These are phyloP conservation scores for Ceyx erithaca DNA, from an alignment of 2,797 vertebrate species.

Conservation along the genomic window DNA sequence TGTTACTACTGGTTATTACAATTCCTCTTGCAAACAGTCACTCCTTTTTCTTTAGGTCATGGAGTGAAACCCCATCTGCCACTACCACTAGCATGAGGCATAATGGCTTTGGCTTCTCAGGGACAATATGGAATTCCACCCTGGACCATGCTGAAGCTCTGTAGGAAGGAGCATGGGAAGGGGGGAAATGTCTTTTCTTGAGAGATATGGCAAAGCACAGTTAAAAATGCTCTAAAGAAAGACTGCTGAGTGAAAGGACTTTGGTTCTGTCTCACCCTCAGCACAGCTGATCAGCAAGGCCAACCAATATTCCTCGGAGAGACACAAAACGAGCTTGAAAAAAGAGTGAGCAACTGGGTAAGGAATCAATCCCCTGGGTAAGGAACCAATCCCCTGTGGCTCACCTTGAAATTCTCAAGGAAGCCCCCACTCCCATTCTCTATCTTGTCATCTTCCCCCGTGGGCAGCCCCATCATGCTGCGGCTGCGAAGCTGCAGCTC, in stretches of 20 bases:
- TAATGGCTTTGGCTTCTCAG: not conserved
- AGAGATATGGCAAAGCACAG: not conserved
- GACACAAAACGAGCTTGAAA: not conserved
- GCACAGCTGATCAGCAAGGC: not conserved
- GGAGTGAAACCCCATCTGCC: not conserved
- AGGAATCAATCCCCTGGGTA: not conserved
- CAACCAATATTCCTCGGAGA: not conserved
- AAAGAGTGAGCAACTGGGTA: not conserved
- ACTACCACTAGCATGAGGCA: not conserved
- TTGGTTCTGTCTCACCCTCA: not conserved
- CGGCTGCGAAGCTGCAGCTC: constrained; percentile 91
- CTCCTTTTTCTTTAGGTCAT: not conserved
- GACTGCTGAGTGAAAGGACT: not conserved
- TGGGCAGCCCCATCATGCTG: constrained; percentile 90
- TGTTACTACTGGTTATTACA: not conserved
- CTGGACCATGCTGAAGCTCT: not conserved
- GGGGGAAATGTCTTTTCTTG: not conserved
- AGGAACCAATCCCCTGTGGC: not conserved
- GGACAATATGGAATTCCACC: not conserved
- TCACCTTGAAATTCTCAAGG: constrained; percentile 94
- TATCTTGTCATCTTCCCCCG: constrained; percentile 86
- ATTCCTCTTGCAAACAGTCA: not conserved
- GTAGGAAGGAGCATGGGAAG: not conserved
- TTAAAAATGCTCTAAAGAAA: not conserved
- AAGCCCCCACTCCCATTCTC: constrained; percentile 91